Conservation (phyloP, 1,140 invertebrate species). For the Brachionus koreanus region DNA sequence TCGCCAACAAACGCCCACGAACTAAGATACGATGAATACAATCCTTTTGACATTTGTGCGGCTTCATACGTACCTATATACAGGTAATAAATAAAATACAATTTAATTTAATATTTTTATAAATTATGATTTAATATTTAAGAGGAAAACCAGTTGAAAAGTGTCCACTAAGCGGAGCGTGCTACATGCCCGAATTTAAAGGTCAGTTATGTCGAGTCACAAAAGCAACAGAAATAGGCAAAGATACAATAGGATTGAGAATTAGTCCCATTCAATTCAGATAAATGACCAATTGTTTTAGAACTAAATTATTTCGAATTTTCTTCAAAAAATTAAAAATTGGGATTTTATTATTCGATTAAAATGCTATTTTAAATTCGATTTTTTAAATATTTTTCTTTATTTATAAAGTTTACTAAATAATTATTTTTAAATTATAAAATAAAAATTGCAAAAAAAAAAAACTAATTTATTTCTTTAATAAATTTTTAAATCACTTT, state of each 20-base stretch:
- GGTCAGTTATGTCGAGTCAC: constrained; percentile 73
- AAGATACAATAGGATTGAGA: constrained; percentile 77
- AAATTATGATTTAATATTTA: constrained; percentile 35
- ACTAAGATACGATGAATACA: constrained; percentile 90
- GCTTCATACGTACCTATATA: constrained; percentile 88
- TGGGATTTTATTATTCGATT: background rate
- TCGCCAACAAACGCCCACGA: constrained; percentile 82
- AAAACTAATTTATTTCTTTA: too few species aligned
- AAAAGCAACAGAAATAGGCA: constrained; percentile 74
- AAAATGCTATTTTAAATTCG: background rate
- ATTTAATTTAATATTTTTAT: background rate
- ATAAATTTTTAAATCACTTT: too few species aligned
- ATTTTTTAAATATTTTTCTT: constrained; percentile 37
- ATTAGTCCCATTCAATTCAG: constrained; percentile 67
- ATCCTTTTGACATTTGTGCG: constrained; percentile 92
- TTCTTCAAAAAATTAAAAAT: constrained; percentile 21
- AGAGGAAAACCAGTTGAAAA: constrained; percentile 86
- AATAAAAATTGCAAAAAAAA: background rate
- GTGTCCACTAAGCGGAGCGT: constrained; percentile 85
- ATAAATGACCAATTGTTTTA: constrained; percentile 68
- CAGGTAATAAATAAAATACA: constrained; percentile 51
- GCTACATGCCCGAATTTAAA: constrained; percentile 80
- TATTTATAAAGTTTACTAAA: constrained; percentile 25
- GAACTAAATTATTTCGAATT: constrained; percentile 50
- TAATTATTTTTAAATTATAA: constrained; percentile 27